phyloP scores from a whole-genome alignment of 2,888 invertebrate genomes.

The Papilio gigon region DNA sequence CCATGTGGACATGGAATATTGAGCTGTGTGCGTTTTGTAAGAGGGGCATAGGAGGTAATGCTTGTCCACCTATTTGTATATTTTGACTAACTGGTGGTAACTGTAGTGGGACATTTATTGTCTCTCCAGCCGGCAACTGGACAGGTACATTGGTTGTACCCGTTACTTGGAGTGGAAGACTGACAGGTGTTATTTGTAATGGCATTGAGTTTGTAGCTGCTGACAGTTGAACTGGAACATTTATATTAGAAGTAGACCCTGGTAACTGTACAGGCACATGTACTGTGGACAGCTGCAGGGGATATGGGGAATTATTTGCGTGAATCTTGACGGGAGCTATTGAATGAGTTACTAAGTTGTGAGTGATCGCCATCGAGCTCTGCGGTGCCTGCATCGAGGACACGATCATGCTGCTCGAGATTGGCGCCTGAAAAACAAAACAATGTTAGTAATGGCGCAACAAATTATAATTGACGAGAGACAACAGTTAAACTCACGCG shows the following conservation, averaged over 20 bases:
- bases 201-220: slow-evolving; percentile 68
- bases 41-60: slow-evolving; percentile 74
- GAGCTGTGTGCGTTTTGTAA: slow-evolving; percentile 71
- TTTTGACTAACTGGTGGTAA: slow-evolving; percentile 67
- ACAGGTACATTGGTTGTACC: slow-evolving; percentile 72
- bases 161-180: slow-evolving; percentile 74
- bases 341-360: slow-evolving; percentile 74
- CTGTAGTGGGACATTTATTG: slow-evolving; percentile 76
- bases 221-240: slow-evolving; percentile 76
- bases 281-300: slow-evolving; percentile 74
- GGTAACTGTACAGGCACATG: slow-evolving; percentile 79
- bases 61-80: slow-evolving; percentile 65
- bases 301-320: slow-evolving; percentile 68
- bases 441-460: slow-evolving; percentile 60
- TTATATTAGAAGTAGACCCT: slow-evolving; percentile 73
- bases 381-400: slow-evolving; percentile 76
- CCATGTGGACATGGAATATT: slow-evolving; percentile 78
- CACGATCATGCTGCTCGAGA: slow-evolving; percentile 79
- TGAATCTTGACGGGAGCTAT: slow-evolving; percentile 77
- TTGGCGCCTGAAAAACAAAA: slow-evolving; percentile 75
- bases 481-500: slow-evolving; percentile 66
- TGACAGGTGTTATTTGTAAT: slow-evolving; percentile 72
- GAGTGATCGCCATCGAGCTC: slow-evolving; percentile 74
- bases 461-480: slow-evolving; percentile 46
- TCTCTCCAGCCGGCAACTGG: slow-evolving; percentile 73